Conservation (phyloP, 2,797 vertebrate genomes). For the Percopsis omiscomaycus region DNA sequence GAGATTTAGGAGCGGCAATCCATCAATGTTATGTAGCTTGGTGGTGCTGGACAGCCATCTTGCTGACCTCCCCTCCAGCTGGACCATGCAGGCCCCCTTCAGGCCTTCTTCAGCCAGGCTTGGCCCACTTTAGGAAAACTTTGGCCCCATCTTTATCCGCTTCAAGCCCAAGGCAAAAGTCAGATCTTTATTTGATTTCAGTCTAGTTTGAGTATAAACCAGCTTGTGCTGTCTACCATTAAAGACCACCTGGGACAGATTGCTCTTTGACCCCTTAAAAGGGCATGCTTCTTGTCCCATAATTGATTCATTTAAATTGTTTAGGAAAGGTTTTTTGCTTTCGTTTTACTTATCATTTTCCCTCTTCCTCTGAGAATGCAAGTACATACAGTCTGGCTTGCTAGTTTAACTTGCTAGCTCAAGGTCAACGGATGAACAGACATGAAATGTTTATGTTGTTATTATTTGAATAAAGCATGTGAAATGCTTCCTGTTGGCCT, state of each 20-base stretch:
- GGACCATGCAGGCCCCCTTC: conserved; percentile 37
- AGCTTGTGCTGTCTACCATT: conserved; percentile 12
- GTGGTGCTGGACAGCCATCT: conserved; percentile 57
- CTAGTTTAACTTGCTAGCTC: conserved; percentile 2
- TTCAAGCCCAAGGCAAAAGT: conserved; percentile 25
- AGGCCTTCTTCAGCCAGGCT: conserved; percentile 36
- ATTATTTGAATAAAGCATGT: conserved; percentile 27
- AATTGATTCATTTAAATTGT: conserved; percentile 13
- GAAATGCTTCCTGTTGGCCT: conserved; percentile 19
- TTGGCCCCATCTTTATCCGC: conserved; percentile 28
- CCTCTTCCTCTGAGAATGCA: conserved; percentile 28
- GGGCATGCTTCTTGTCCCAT: conserved; percentile 23
- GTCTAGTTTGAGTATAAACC: conserved; percentile 9
- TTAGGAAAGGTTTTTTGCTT: conserved; percentile 28
- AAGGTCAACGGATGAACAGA: conserved; percentile 12
- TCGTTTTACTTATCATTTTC: conserved; percentile 16
- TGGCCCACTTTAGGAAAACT: conserved; percentile 56
- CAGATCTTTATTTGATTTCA: conserved; percentile 22
- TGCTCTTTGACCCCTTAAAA: conserved; percentile 4
- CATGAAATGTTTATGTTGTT: conserved; percentile 28
- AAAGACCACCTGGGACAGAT: conserved; percentile 26
- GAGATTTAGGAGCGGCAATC: conserved; percentile 76
- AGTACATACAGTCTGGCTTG: conserved; percentile 24
- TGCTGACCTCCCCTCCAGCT: conserved; percentile 63
- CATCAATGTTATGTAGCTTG: conserved; percentile 70